These are phyloP conservation scores for Phortica okadai DNA, from an alignment of 2,888 invertebrate genomes.

Conservation along the genomic window DNA sequence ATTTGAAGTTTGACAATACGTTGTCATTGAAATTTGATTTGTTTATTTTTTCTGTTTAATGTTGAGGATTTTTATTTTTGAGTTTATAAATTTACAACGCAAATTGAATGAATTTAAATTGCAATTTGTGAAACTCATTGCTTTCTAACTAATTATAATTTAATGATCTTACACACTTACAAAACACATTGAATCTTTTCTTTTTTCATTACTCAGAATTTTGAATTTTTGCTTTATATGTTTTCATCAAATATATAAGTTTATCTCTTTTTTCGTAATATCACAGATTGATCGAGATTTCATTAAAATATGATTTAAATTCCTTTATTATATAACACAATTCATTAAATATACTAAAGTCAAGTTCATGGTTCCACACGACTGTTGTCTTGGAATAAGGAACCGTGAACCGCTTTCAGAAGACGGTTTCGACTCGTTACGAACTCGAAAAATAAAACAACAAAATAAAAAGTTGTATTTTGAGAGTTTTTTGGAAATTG, in stretches of 20 bases:
- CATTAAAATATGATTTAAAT: slow-evolving; percentile 42
- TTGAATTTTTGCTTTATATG: slow-evolving; percentile 43
- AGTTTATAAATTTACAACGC: not conserved
- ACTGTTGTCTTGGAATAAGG: no score
- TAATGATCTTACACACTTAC: slow-evolving; percentile 5
- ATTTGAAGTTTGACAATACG: not conserved
- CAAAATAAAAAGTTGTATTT: no score
- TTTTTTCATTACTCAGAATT: slow-evolving; percentile 14
- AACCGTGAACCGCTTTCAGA: no score
- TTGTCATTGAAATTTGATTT: not conserved
- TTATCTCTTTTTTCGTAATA: slow-evolving; percentile 61
- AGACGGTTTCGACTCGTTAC: no score
- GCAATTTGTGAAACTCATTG: slow-evolving; percentile 11
- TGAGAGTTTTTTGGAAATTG: not conserved
- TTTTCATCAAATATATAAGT: slow-evolving; percentile 42
- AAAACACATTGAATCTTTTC: slow-evolving; percentile 9
- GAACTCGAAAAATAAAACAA: no score
- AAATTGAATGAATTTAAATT: not conserved
- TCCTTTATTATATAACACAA: slow-evolving; percentile 12
- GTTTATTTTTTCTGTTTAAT: slow-evolving; percentile 1
- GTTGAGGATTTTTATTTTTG: not conserved
- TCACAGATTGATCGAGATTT: slow-evolving; percentile 75
- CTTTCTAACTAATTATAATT: slow-evolving; percentile 32
- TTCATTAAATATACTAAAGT: slow-evolving; percentile 20
- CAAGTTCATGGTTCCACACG: slow-evolving; percentile 60